Evolutionary conservation across 2,113 vertebrate genomes (phyloP).

Genomic region (Pantherophis guttatus): DNA sequence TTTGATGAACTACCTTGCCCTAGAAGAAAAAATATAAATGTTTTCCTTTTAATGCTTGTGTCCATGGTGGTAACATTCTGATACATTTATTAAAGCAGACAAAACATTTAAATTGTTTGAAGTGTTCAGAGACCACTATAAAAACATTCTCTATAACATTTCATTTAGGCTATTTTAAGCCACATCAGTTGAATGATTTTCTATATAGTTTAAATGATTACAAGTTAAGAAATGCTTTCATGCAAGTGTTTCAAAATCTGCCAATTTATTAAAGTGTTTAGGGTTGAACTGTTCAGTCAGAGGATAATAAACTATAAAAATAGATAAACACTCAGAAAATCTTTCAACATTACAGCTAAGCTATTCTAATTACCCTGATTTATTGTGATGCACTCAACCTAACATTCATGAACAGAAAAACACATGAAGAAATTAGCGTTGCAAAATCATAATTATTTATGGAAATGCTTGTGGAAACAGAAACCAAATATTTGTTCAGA

Average conservation of each 20-base stretch:
- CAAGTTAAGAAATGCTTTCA: neutral
- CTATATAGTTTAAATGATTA: neutral
- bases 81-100: conserved; percentile 22
- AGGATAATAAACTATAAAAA: neutral
- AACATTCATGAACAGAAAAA: neutral
- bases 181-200: neutral
- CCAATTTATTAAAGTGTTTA: neutral
- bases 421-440: neutral
- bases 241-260: neutral
- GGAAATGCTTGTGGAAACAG: neutral
- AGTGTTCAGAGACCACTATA: neutral
- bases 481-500: neutral
- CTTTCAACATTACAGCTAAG: neutral
- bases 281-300: neutral
- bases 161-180: neutral
- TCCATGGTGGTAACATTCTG: neutral
- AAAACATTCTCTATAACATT: neutral
- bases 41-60: conserved; percentile 11
- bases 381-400: neutral
- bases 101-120: neutral
- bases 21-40: conserved; percentile 52
- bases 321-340: neutral
- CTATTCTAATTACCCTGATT: neutral
- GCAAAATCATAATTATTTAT: neutral
- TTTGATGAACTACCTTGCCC: conserved; percentile 95